Conservation (phyloP, 2,113 vertebrate genomes). For the Menura novaehollandiae region DNA sequence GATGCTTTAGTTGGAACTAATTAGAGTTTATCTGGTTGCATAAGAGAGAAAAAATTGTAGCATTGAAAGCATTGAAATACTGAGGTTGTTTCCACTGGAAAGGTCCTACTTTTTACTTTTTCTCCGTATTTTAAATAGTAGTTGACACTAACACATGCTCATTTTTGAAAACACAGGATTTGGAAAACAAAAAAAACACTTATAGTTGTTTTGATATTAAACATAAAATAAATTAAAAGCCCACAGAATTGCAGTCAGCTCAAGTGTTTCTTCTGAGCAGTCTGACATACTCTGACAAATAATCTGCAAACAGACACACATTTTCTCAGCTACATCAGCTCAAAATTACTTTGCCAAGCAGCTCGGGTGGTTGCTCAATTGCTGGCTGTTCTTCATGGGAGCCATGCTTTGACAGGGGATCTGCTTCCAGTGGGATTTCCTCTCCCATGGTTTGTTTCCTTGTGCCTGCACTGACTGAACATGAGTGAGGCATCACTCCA, state of each 20-base stretch:
- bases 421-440: background rate
- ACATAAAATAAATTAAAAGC: background rate
- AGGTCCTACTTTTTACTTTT: background rate
- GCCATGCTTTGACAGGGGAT: background rate
- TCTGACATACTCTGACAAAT: background rate
- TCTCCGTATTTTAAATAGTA: background rate
- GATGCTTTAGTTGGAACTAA: slow-evolving; percentile 1
- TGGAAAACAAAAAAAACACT: background rate
- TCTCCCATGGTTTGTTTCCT: background rate
- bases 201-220: background rate
- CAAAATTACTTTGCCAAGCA: slow-evolving; percentile 25
- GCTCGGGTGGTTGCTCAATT: background rate
- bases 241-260: background rate
- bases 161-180: background rate
- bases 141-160: background rate
- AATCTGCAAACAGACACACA: background rate
- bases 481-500: background rate
- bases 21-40: background rate
- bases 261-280: background rate
- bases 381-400: background rate
- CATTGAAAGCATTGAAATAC: background rate
- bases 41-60: background rate
- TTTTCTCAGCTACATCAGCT: slow-evolving; percentile 29
- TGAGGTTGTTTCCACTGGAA: background rate
- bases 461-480: background rate